Percentiles rank a stretch among this genome's conserved stretches.
phyloP scores from a whole-genome alignment of 2,113 vertebrate species.

The Leptocoma aspasia region DNA sequence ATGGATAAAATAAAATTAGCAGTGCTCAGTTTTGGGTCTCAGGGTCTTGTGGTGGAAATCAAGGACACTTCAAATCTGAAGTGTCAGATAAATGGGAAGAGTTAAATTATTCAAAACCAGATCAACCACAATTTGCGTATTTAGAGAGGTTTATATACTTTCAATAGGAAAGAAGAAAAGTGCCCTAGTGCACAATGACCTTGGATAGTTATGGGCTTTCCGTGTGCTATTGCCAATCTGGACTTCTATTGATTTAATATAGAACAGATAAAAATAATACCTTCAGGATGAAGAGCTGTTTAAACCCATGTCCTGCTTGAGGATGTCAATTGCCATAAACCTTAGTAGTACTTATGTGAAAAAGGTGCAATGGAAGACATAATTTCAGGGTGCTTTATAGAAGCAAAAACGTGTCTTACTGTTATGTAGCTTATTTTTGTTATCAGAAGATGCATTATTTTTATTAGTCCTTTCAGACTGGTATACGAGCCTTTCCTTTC shows the following conservation, averaged over 20 bases:
- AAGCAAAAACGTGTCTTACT: not conserved
- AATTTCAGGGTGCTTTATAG: not conserved
- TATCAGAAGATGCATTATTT: not conserved
- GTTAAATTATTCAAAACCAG: not conserved
- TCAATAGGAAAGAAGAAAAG: not conserved
- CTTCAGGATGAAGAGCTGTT: not conserved
- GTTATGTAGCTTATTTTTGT: not conserved
- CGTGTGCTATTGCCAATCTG: not conserved
- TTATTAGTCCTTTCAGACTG: not conserved
- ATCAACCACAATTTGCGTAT: not conserved
- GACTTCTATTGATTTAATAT: not conserved
- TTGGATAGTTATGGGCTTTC: not conserved
- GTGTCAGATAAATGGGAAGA: not conserved
- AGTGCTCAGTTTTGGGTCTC: not conserved
- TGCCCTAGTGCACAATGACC: not conserved
- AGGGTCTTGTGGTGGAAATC: not conserved
- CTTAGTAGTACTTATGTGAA: not conserved
- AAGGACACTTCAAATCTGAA: not conserved
- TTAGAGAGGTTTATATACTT: not conserved
- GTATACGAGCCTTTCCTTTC: rapidly evolving
- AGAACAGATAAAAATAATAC: not conserved
- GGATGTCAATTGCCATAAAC: not conserved
- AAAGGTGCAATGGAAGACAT: not conserved
- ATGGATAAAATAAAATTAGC: rapidly evolving
- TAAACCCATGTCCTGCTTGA: not conserved